Conservation (phyloP, 2,888 invertebrate genomes). For the Rugalucina vietnamica region DNA sequence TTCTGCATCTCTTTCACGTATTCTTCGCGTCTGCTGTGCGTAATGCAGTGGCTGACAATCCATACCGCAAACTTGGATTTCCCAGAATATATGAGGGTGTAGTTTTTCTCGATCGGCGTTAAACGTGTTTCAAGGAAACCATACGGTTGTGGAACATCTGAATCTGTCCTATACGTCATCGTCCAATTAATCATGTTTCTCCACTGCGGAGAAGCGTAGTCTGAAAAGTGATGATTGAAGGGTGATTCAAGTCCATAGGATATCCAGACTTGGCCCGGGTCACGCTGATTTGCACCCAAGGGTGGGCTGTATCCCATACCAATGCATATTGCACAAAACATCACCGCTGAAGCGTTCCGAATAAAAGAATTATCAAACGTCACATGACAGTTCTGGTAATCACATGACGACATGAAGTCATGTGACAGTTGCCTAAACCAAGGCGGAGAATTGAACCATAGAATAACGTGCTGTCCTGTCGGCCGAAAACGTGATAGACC, state of each 20-base stretch:
- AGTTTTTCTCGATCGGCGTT: background rate
- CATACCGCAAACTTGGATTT: slow-evolving; percentile 59
- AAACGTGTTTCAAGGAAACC: background rate
- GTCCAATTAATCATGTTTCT: slow-evolving; percentile 30
- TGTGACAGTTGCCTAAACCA: background rate
- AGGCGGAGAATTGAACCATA: background rate
- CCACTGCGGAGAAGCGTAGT: background rate
- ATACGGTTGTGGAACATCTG: slow-evolving; percentile 24
- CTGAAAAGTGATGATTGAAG: background rate
- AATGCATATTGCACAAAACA: background rate
- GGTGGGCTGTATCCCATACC: background rate
- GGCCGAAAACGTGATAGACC: too few relatives aligned
- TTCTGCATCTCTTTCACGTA: slow-evolving; percentile 54
- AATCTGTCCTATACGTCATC: slow-evolving; percentile 22
- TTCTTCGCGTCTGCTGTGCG: slow-evolving; percentile 53
- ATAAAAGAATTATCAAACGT: background rate
- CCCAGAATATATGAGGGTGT: slow-evolving; percentile 8
- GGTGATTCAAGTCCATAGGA: background rate
- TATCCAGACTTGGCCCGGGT: slow-evolving; percentile 7
- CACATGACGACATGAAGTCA: background rate
- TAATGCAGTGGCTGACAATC: slow-evolving; percentile 68
- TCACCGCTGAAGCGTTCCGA: background rate
- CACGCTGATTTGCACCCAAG: background rate
- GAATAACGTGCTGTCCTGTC: background rate
- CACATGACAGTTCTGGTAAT: background rate